Percentiles rank a stretch among this genome's conserved stretches.
phyloP scores from a whole-genome alignment of 1,140 invertebrate species.

The Trachymyrmex cornetzi region DNA sequence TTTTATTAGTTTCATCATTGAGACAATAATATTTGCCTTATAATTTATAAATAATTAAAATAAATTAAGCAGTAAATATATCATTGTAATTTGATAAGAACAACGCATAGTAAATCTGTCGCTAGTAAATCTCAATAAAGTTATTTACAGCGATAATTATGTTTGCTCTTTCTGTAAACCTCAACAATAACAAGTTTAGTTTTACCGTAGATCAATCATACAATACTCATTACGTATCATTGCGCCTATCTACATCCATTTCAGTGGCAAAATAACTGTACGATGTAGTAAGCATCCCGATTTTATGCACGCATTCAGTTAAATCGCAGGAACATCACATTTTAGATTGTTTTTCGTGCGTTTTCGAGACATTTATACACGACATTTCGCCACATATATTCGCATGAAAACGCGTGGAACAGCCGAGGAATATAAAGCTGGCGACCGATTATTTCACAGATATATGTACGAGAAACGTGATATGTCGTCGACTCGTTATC shows the following conservation, averaged over 20 bases:
- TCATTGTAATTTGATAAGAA: background rate
- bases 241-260: conserved; percentile 20
- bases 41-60: background rate
- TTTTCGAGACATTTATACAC: conserved; percentile 22
- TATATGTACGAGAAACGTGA: conserved; percentile 65
- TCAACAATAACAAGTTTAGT: background rate
- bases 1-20: too few species aligned
- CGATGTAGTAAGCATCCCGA: conserved; percentile 23
- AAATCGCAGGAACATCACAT: conserved; percentile 4
- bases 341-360: conserved; percentile 28
- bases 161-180: background rate
- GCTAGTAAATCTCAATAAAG: background rate
- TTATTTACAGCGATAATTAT: background rate
- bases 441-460: conserved; percentile 59
- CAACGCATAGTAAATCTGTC: background rate
- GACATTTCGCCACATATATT: conserved; percentile 9
- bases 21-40: too few species aligned
- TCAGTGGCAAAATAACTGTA: background rate
- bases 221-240: conserved; percentile 30
- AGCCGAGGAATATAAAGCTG: conserved; percentile 30
- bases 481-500: conserved; percentile 72
- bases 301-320: conserved; percentile 17
- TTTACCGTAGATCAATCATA: conserved; percentile 5
- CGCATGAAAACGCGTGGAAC: conserved; percentile 10
- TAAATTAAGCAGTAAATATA: background rate